phyloP scores from a whole-genome alignment of 1,140 invertebrate genomes.

The Ceratoteleas bidentatus region DNA sequence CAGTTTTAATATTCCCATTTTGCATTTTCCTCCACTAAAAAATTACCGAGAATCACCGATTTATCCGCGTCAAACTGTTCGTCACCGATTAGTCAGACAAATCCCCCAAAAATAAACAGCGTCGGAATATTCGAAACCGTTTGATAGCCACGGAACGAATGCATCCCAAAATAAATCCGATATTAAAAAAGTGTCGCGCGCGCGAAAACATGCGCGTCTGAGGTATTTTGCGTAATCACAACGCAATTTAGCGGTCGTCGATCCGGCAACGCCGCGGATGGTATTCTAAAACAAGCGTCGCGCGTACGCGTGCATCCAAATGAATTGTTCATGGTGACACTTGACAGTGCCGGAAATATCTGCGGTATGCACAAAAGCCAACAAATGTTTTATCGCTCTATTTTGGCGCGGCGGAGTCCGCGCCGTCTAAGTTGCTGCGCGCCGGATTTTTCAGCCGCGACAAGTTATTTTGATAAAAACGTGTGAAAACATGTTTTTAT shows the following conservation, averaged over 20 bases:
- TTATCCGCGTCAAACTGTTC: no score
- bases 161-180: no score
- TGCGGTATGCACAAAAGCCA: constrained; percentile 48
- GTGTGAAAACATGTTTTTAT: constrained; percentile 64
- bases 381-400: constrained; percentile 51
- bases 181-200: no score
- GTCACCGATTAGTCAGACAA: no score
- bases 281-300: constrained; percentile 64
- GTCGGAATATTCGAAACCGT: no score
- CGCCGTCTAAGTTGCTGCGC: constrained; percentile 51
- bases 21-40: no score
- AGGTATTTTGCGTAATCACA: constrained; percentile 9
- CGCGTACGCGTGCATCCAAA: constrained; percentile 52
- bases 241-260: no score
- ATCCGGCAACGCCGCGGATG: constrained; percentile 55
- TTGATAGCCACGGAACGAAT: no score
- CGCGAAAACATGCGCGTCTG: neutral
- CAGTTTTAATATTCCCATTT: no score
- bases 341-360: constrained; percentile 70
- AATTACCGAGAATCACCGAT: no score
- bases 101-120: no score
- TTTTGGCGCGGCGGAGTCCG: constrained; percentile 36
- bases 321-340: constrained; percentile 70
- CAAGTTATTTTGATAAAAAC: constrained; percentile 64
- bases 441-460: constrained; percentile 31